A percentile compares a stretch with the other conserved stretches of the same genome.
phyloP scores from a whole-genome alignment of 2,113 vertebrate genomes.

The Ptilonorhynchus violaceus region DNA sequence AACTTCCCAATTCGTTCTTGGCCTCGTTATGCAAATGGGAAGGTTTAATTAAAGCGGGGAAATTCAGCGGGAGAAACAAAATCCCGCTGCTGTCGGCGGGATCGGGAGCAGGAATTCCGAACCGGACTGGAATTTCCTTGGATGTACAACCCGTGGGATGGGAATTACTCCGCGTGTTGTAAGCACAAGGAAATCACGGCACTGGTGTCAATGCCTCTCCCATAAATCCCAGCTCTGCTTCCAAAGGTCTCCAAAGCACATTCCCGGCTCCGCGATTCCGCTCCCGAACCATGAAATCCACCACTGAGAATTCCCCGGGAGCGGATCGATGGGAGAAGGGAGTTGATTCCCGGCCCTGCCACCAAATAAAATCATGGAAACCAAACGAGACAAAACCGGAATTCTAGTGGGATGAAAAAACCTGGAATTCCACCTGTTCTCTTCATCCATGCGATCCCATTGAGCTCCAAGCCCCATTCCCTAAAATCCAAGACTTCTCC shows the following conservation, averaged over 20 bases:
- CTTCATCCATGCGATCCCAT: rapidly evolving
- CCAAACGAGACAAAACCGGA: not conserved
- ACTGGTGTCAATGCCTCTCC: not conserved
- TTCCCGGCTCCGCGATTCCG: rapidly evolving
- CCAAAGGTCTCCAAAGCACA: not conserved
- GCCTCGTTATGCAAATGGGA: constrained; percentile 50
- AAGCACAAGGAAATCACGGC: not conserved
- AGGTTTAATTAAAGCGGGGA: constrained; percentile 58
- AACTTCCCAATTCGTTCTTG: no score
- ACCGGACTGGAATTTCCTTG: not conserved
- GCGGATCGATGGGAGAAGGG: not conserved
- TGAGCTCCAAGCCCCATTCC: rapidly evolving
- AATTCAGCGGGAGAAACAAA: constrained; percentile 46
- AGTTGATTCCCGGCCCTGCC: not conserved
- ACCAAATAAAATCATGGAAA: not conserved
- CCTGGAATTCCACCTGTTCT: not conserved
- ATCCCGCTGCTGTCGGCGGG: not conserved
- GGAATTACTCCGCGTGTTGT: not conserved
- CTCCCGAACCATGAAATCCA: not conserved
- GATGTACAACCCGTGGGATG: not conserved
- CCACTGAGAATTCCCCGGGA: not conserved
- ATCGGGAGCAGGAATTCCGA: not conserved
- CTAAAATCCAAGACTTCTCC: rapidly evolving
- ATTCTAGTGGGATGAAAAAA: not conserved
- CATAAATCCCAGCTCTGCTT: not conserved